Evolutionary conservation across 2,113 vertebrate species (phyloP), one percentile per base, ranked within the genome.

Genomic region (Pedionomus torquatus): DNA sequence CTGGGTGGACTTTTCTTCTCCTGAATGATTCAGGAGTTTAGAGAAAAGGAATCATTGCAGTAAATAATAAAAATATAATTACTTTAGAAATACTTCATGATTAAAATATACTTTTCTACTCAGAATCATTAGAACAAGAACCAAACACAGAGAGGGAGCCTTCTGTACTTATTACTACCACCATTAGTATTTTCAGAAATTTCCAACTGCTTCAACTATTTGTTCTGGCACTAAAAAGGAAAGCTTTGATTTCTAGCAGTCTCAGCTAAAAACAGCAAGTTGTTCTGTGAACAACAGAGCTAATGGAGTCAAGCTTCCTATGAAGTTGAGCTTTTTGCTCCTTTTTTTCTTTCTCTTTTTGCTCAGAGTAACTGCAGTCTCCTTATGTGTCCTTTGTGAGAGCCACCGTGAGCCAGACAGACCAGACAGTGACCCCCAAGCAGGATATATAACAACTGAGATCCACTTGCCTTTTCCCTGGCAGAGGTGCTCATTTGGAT

Each of bases 121-220:
- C 35, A 68, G 44, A 82, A 82, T 48, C 30, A 87, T 55, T 83
- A 79, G 60, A 91, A 48, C 12, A 71, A 84, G 74, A 85, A 76
- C 30, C 11, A 61, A 82, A 63, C 13, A 33, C 64, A 49, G 14
- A 35, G 31, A 70, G 28, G 41, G 30, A 94, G 57, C 65, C 37
- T 70, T 92, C 58, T 74, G 58, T 61, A 65, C 72, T 91, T 65
- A 81, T 39, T 75, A 61, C 70, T 61, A 48, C n/a, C 19, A 69
- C 18, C 70, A 69, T 61, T 91, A 93, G 68, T 83, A 91, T 80
- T 87, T 94, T 82, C 91, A 90, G 84, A 72, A 79, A 85, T 72
- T 91, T 91, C 81, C 78, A 89, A 66, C 78, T 76, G 61, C 41
- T 96, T 90, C 70, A 87, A 21, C 84, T 41, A 77, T 97, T 97